Base-by-base conservation (phyloP, 2,797 vertebrate genomes). In the Labeo calbasu region DNA sequence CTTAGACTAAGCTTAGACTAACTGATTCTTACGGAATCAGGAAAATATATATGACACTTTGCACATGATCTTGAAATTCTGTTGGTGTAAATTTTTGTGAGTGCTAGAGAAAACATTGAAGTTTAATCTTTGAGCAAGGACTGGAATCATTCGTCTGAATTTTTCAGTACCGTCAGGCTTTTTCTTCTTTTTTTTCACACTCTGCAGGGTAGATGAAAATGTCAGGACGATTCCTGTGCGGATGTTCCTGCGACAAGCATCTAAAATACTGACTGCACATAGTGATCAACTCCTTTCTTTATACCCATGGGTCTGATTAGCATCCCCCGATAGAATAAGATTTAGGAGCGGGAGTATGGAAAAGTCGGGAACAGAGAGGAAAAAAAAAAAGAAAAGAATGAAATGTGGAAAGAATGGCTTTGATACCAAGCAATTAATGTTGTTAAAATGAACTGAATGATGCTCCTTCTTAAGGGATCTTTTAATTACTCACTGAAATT, bases 361-460 rank as follows among this genome's bases (percentile, higher is more conserved):
- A 15, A 61, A 61, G 46, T 25, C 1, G 1, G 25, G 36, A 55
- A 57, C 36, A 14, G 4, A 23, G 68, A 12, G n/a, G 8, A 7
- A 43, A 43, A 43, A 75, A 73, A 65, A 32, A 43, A 43, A 40
- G 65, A 73, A 65, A 53, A 21, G 4, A 36, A 83, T 57, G n/a
- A 55, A 46, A 61, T n/a, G 12, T 53, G 0, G 32, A 70, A 68
- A 77, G 17, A 83, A 66, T 43, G 61, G 71, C 72, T 78, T 78
- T 78, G 76, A 84, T 71, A 50, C 53, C 3, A 10, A 40, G 55
- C 76, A 84, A 84, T 84, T 71, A 84, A 71, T 78, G 75, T 78
- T 70, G 23, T 84, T 70, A 61, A 84, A 79, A 50, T 71, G 53
- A 78, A 84, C 82, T 78, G 48, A 66, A n/a, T 79, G 40, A 61